Percentiles rank a stretch among this genome's conserved stretches.
Evolutionary conservation across 2,797 vertebrate genomes (phyloP).

Genomic region (Vultur gryphus): DNA sequence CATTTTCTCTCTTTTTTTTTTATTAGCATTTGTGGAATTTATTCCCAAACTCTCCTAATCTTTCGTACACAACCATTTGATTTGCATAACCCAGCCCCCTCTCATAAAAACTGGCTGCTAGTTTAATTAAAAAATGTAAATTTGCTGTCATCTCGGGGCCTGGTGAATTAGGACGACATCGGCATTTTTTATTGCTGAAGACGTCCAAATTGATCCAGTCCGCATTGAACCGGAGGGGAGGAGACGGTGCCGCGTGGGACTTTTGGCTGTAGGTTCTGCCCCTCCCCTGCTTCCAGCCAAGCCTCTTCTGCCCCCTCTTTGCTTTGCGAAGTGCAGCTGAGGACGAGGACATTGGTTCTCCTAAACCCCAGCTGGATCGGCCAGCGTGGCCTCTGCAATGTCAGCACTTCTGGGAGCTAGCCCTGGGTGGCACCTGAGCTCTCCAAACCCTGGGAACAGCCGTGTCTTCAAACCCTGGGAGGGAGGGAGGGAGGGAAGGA

Average conservation of each 20-base stretch:
- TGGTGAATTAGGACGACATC: constrained; percentile 98
- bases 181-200: constrained; percentile 99
- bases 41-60: constrained; percentile 99
- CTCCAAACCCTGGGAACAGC: not conserved
- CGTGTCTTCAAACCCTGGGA: not conserved
- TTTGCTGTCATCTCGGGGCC: constrained; percentile 99
- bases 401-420: constrained; percentile 24
- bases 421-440: constrained; percentile 27
- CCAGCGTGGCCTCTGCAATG: not conserved
- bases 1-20: constrained; percentile 73
- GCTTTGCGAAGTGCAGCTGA: constrained; percentile 15
- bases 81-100: constrained; percentile 99
- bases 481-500: not conserved
- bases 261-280: not conserved
- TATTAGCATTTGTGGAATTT: constrained; percentile 97
- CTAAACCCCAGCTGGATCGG: constrained; percentile 7
- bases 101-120: constrained; percentile 99
- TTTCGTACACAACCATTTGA: constrained; percentile 99
- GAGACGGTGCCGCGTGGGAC: constrained; percentile 21
- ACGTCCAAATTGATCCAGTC: constrained; percentile 97
- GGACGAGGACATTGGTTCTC: not conserved
- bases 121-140: constrained; percentile 99
- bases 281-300: not conserved
- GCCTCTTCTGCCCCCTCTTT: not conserved
- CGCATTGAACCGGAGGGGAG: constrained; percentile 75